Percentiles rank a stretch among this genome's conserved stretches.
These are phyloP conservation scores for Poecilus cupreus DNA, from an alignment of 2,888 invertebrate species.

Conservation along the genomic window DNA sequence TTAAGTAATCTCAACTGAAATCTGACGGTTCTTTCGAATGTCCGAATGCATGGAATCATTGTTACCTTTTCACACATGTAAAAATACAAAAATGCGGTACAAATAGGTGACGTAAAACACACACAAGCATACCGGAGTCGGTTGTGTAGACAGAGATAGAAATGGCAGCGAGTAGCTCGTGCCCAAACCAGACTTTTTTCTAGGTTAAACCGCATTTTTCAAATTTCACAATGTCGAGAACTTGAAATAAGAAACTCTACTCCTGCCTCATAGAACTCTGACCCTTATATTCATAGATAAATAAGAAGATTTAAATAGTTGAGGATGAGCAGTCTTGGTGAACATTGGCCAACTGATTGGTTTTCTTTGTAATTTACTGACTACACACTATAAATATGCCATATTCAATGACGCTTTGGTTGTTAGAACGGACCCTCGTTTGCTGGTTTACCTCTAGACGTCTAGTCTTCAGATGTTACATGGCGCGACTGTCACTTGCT, in stretches of 20 bases:
- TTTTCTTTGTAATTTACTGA: conserved; percentile 56
- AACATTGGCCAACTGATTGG: conserved; percentile 52
- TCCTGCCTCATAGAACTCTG: conserved; percentile 15
- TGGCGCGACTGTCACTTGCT: conserved; percentile 23
- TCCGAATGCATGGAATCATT: background rate
- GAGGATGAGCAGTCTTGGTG: background rate
- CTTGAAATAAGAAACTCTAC: conserved; percentile 63
- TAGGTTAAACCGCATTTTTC: conserved; percentile 67
- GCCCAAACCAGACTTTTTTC: conserved; percentile 65
- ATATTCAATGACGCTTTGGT: conserved; percentile 47
- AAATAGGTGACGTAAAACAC: conserved; percentile 34
- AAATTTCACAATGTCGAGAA: conserved; percentile 66
- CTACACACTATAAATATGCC: conserved; percentile 58
- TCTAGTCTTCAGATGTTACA: conserved; percentile 28
- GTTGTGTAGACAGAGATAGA: conserved; percentile 52
- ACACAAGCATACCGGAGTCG: background rate
- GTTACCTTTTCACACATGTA: conserved; percentile 8
- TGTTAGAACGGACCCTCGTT: conserved; percentile 36
- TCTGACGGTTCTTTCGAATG: background rate
- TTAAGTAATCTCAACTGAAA: too few species aligned
- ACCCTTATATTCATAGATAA: conserved; percentile 41
- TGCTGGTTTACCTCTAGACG: conserved; percentile 41
- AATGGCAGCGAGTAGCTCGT: conserved; percentile 61
- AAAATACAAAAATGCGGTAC: conserved; percentile 13
- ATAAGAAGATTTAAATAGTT: background rate